Evolutionary conservation across 2,797 vertebrate species (phyloP).

Genomic region (Schizopygopsis pylzovi): DNA sequence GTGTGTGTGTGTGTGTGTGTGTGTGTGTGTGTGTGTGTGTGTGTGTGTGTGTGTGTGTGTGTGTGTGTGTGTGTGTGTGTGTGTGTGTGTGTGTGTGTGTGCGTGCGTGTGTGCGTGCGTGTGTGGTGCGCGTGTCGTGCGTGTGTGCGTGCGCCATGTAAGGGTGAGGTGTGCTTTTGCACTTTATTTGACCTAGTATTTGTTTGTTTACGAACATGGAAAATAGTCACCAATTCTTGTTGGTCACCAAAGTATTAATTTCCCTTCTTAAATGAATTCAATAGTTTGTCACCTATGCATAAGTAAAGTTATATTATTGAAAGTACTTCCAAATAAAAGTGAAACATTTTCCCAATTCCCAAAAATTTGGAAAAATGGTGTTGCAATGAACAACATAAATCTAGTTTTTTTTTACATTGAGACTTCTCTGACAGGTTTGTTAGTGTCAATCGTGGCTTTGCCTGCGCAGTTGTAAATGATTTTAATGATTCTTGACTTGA

Average conservation of each 20-base stretch:
- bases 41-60: too few relatives aligned
- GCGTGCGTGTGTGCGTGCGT: too few relatives aligned
- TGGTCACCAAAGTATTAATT: not conserved
- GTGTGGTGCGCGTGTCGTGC: too few relatives aligned
- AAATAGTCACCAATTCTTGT: not conserved
- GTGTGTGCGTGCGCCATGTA: not conserved
- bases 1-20: too few relatives aligned
- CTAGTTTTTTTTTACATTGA: not conserved
- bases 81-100: too few relatives aligned
- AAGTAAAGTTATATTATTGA: not conserved
- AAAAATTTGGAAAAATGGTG: not conserved
- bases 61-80: too few relatives aligned
- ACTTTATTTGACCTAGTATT: not conserved
- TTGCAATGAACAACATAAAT: constrained; percentile 22
- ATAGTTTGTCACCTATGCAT: not conserved
- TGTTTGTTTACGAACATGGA: not conserved
- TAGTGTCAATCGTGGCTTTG: constrained; percentile 34
- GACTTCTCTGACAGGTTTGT: constrained; percentile 37
- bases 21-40: too few relatives aligned
- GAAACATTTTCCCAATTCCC: not conserved
- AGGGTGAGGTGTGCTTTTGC: not conserved
- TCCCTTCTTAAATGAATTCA: not conserved
- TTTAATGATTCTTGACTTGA: constrained; percentile 42
- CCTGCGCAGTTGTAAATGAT: constrained; percentile 35
- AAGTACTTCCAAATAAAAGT: not conserved